phyloP scores from a whole-genome alignment of 2,888 invertebrate genomes.

The Mesochorus sp. region DNA sequence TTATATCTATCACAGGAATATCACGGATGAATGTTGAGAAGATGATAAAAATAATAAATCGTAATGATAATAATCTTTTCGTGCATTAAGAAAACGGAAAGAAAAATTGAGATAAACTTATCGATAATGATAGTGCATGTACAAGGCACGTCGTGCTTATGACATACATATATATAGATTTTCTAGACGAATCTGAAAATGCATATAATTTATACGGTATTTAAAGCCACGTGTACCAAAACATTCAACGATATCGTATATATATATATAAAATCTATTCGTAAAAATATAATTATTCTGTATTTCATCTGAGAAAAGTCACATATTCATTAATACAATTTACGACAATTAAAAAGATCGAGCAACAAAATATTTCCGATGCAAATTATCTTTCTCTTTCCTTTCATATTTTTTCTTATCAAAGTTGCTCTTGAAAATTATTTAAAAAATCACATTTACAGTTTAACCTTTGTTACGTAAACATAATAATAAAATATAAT shows the following conservation, averaged over 20 bases:
- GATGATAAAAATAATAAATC: slow-evolving; percentile 53
- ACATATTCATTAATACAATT: slow-evolving; percentile 22
- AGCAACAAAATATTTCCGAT: no score
- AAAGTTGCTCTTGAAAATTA: slow-evolving; percentile 19
- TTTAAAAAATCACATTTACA: slow-evolving; percentile 47
- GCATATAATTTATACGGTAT: slow-evolving; percentile 62
- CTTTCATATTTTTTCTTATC: background rate
- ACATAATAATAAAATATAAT: slow-evolving; percentile 40
- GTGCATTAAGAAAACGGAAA: slow-evolving; percentile 23
- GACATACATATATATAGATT: slow-evolving; percentile 43
- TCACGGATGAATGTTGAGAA: slow-evolving; percentile 65
- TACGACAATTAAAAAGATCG: slow-evolving; percentile 9
- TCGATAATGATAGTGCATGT: slow-evolving; percentile 36
- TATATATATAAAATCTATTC: slow-evolving; percentile 62
- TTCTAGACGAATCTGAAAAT: slow-evolving; percentile 56
- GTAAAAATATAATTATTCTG: slow-evolving; percentile 47
- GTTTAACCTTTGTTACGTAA: slow-evolving; percentile 23
- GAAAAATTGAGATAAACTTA: slow-evolving; percentile 5
- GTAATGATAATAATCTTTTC: slow-evolving; percentile 26
- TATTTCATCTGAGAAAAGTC: slow-evolving; percentile 10
- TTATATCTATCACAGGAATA: slow-evolving; percentile 71
- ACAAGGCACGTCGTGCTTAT: slow-evolving; percentile 31
- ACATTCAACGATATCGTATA: slow-evolving; percentile 58
- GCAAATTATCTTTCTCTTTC: background rate
- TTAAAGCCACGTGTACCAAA: slow-evolving; percentile 76